Evolutionary conservation across 64 coral and sea anemone genomes (phyloP), one percentile per base, ranked within the genome.

Genomic region (Stylophora pistillata): DNA sequence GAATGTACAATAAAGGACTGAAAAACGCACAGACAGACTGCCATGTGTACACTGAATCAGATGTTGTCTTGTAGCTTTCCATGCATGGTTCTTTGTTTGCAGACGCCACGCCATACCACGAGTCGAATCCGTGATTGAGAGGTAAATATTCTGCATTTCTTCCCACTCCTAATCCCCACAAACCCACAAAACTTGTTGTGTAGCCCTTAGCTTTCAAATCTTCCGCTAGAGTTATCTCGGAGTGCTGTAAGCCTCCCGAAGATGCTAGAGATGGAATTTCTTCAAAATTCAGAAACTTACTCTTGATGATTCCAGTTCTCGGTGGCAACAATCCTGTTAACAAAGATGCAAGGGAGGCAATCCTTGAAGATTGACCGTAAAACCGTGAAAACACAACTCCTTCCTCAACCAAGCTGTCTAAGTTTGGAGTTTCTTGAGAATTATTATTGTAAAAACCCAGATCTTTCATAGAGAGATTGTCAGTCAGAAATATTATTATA

Each of bases 281-380:
- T 54, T 88, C 89, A 18, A 89, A 98, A 25, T 92, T 85, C 14
- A 98, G 54, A 75, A 92, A 98, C 26, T 91, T 91, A 78, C 96
- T 94, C 65, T 91, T 94, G 61, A 98, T 72, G 58, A 98, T 98
- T 83, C 96, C 96, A 56, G 89, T 98, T 83, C 89, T 87, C 53
- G 91, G 90, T 14, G 96, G 96, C 13, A 98, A 86, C 68, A 85
- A 68, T 47, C 96, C 96, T 53, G 96, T 98, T 86, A 98, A 71
- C 47, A 98, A 78, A 13, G 96, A 91, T 15, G 96, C 89, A 7
- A 93, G 79, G 11, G 96, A 89, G 11, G 96, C 85, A 29, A 82
- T 89, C 21, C 92, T 87, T 15, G 89, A 92, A 0, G 89, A 77
- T 28, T 98, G 92, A 4, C 86, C 77, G 28, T 98, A 98, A 86